These are phyloP conservation scores for Catagonus wagneri DNA, from an alignment of 2,113 vertebrate species.

Conservation along the genomic window DNA sequence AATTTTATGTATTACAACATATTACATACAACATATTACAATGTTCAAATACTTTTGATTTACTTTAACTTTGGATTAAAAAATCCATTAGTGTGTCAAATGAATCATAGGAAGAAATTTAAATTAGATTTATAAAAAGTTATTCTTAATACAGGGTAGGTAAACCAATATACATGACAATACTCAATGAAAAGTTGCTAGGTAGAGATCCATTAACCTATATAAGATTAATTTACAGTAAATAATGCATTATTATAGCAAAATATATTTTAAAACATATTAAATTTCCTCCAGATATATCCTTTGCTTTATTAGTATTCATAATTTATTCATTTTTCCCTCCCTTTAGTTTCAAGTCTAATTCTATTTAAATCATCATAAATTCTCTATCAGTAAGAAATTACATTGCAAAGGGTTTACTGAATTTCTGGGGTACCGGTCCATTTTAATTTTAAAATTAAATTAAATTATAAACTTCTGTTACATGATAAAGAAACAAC, in stretches of 20 bases:
- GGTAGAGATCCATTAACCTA: not conserved
- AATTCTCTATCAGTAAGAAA: constrained; percentile 50
- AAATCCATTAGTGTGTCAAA: not conserved
- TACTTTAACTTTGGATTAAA: not conserved
- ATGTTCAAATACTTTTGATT: not conserved
- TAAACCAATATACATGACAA: not conserved
- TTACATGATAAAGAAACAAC: not conserved
- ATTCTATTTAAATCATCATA: constrained; percentile 38
- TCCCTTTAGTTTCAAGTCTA: not conserved
- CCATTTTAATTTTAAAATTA: constrained; percentile 64
- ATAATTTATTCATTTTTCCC: not conserved
- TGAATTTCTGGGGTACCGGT: not conserved
- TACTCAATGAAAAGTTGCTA: not conserved
- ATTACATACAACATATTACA: too few species aligned
- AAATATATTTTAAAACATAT: not conserved
- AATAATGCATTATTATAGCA: not conserved
- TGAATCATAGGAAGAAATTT: not conserved
- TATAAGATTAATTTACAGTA: not conserved
- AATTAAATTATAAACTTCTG: constrained; percentile 58
- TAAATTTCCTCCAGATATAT: not conserved
- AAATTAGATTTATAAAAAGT: not conserved
- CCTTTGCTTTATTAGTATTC: not conserved
- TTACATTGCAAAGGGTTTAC: not conserved
- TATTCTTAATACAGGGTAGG: not conserved
- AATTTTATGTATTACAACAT: too few species aligned